phyloP scores from a whole-genome alignment of 2,797 vertebrate species.

The Pseudomugil gertrudae region DNA sequence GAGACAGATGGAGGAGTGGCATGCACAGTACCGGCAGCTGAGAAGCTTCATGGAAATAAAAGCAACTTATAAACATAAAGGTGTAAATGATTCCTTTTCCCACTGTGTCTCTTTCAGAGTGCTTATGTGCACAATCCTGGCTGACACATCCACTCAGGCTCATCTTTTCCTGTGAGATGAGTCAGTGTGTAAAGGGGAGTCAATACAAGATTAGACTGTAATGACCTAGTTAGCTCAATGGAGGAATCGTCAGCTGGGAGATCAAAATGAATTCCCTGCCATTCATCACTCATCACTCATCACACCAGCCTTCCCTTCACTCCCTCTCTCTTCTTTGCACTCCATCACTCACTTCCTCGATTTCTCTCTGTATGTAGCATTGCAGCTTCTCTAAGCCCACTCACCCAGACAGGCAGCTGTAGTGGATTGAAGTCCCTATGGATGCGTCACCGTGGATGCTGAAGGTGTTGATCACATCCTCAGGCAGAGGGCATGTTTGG shows the following conservation, averaged over 20 bases:
- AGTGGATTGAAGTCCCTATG: conserved; percentile 74
- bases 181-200: conserved; percentile 70
- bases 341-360: conserved; percentile 67
- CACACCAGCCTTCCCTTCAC: conserved; percentile 45
- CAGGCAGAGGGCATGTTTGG: conserved; percentile 70
- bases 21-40: conserved; percentile 51
- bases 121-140: conserved; percentile 54
- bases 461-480: conserved; percentile 71
- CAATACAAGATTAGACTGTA: conserved; percentile 71
- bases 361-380: conserved; percentile 47
- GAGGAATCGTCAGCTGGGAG: conserved; percentile 60
- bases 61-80: conserved; percentile 34
- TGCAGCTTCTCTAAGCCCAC: conserved; percentile 58
- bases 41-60: conserved; percentile 37
- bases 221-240: conserved; percentile 72
- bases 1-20: conserved; percentile 48
- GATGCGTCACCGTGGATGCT: conserved; percentile 70
- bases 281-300: conserved; percentile 65
- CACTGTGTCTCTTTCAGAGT: conserved; percentile 47
- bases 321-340: conserved; percentile 58
- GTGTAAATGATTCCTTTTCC: conserved; percentile 55
- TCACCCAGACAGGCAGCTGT: conserved; percentile 84
- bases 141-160: conserved; percentile 71
- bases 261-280: conserved; percentile 70
- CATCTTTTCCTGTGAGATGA: conserved; percentile 66